Conservation (phyloP, 2,797 vertebrate species). For the Philypnodon macrostomus region DNA sequence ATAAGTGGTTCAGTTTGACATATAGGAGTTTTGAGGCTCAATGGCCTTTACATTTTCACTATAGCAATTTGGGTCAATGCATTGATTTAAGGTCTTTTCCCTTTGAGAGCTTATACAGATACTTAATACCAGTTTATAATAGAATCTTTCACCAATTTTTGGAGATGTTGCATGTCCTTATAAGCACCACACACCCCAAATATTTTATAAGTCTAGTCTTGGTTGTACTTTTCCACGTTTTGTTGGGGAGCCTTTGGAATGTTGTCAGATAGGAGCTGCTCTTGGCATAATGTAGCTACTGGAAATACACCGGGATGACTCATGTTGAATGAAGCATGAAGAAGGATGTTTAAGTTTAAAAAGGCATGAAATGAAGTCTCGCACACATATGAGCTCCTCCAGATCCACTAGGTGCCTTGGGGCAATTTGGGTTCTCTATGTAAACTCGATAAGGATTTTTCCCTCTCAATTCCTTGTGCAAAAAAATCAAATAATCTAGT, state of each 20-base stretch:
- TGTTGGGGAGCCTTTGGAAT: conserved; percentile 40
- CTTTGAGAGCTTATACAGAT: no score
- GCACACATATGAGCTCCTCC: not conserved
- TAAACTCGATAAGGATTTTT: conserved; percentile 20
- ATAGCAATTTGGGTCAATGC: no score
- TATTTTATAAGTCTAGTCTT: not conserved
- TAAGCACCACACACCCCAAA: not conserved
- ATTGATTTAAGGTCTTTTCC: no score
- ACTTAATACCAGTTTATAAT: no score
- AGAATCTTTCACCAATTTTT: no score
- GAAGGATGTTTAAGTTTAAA: conserved; percentile 22
- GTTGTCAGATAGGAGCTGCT: conserved; percentile 22
- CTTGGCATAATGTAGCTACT: conserved; percentile 35
- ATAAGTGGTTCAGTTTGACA: no score
- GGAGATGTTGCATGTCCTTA: no score
- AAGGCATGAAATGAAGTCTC: conserved; percentile 17
- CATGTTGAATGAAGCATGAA: conserved; percentile 41
- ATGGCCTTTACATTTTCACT: no score
- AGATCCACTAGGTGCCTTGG: conserved; percentile 10
- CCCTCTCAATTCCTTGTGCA: conserved; percentile 9
- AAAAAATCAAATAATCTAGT: no score
- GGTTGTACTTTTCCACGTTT: conserved; percentile 41
- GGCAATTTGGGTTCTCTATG: conserved; percentile 8
- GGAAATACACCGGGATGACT: conserved; percentile 43
- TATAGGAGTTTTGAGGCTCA: no score